Evolutionary conservation across 2,888 invertebrate genomes (phyloP).

Genomic region (Lymantria dispar): DNA sequence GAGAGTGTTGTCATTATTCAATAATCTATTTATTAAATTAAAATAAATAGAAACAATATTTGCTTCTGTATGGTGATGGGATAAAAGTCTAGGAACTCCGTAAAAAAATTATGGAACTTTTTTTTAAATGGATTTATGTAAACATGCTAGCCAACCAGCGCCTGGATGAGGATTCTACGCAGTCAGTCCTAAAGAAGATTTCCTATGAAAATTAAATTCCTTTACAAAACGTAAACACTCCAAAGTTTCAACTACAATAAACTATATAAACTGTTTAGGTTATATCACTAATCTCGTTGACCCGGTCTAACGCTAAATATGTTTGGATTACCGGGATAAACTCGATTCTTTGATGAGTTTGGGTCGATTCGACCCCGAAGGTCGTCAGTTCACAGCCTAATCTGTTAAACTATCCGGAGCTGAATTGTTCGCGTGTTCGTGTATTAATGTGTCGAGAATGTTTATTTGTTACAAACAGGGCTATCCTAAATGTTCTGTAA

Average conservation of each 20-base stretch:
- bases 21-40: too few relatives aligned
- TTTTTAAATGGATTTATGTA: too few relatives aligned
- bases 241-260: not conserved
- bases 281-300: conserved; percentile 4
- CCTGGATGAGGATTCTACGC: too few relatives aligned
- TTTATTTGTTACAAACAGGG: not conserved
- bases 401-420: conserved; percentile 9
- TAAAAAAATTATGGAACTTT: too few relatives aligned
- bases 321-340: conserved; percentile 13
- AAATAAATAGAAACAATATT: too few relatives aligned
- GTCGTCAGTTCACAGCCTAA: conserved; percentile 10
- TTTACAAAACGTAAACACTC: not conserved
- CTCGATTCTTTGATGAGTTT: conserved; percentile 23
- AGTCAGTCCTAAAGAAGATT: too few relatives aligned
- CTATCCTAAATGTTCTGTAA: too few relatives aligned
- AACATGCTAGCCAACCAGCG: too few relatives aligned
- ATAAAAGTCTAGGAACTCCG: too few relatives aligned
- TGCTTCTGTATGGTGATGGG: too few relatives aligned
- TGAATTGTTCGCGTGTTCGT: not conserved
- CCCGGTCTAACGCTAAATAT: conserved; percentile 3
- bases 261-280: not conserved
- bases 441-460: not conserved
- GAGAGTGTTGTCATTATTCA: too few relatives aligned
- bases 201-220: not conserved
- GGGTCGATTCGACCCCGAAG: conserved; percentile 11